Base-by-base conservation (phyloP, 2,888 invertebrate species). In the Pristionchus exspectatus region DNA sequence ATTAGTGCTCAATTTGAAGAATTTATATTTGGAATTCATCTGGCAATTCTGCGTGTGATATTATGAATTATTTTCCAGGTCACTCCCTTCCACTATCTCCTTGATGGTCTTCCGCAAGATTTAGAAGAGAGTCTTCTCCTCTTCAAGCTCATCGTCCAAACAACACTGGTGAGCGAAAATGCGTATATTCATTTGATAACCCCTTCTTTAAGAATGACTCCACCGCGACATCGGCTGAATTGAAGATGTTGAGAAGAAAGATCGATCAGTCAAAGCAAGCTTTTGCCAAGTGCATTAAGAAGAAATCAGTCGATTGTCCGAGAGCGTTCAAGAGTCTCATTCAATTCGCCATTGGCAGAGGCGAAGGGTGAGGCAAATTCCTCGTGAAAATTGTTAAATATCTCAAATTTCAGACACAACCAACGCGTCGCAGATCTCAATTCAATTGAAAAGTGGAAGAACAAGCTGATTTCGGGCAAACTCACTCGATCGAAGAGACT, bases 311-410 rank as follows among this genome's bases (percentile, higher is more conserved):
- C 14, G 3, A 54, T 1, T 12, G 21, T 14, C 81, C 81, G 2
- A 81, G 50, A 16, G 50, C 81, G 2, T 81, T 81, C 81, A 81
- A 81, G 27, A 27, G n/a, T 18, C 81, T 81, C 54, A 54, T 81
- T 16, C 44, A 14, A 54, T 81, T 54, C 27, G 81, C 50, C 12
- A 81, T 81, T 18, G 10, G 50, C 2, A 50, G 81, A 50, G 81
- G 81, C 24, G 81, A 81, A n/a, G n/a, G 27, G 81, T 81, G 50
- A 54, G 81, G 54, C 24, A 50, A 27, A 81, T 54, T 81, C 27
- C 44, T 24, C n/a, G 7, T 30, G 14, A 30, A 33, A 24, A 50
- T n/a, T 50, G n/a, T 16, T 5, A 38, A 74, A 38, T 38, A 44
- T 21, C 0, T 1, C 3, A 21, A 16, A 16, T 30, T 81, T 18